phyloP scores from a whole-genome alignment of 2,888 invertebrate genomes.

The Deilephila elpenor region DNA sequence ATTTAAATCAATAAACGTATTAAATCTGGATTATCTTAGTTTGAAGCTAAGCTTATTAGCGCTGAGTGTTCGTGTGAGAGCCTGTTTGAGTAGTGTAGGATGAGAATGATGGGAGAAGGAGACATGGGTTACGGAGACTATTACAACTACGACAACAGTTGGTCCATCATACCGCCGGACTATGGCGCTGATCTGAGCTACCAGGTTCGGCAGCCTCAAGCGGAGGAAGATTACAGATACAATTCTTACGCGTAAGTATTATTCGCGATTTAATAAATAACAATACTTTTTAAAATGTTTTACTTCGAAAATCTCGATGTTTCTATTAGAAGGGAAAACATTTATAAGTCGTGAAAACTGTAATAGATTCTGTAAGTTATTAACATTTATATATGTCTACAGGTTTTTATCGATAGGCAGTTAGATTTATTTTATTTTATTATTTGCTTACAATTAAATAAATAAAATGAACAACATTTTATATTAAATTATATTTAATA shows the following conservation, averaged over 20 bases:
- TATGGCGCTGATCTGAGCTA: conserved; percentile 84
- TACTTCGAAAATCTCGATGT: not conserved
- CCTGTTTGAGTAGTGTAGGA: conserved; percentile 57
- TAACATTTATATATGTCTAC: too few species aligned
- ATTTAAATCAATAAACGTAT: conserved; percentile 51
- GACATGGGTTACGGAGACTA: conserved; percentile 84
- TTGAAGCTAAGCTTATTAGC: conserved; percentile 36
- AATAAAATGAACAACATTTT: too few species aligned
- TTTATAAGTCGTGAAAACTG: too few species aligned
- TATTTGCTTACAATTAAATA: too few species aligned
- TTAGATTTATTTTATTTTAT: too few species aligned
- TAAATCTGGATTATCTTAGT: conserved; percentile 38
- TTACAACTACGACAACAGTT: conserved; percentile 86
- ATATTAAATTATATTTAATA: too few species aligned
- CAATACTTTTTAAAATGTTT: not conserved
- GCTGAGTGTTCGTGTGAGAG: conserved; percentile 30
- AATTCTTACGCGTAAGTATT: conserved; percentile 85
- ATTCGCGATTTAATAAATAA: not conserved
- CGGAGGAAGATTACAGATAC: conserved; percentile 89
- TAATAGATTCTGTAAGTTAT: too few species aligned
- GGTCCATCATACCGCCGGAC: conserved; percentile 89
- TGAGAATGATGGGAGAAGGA: conserved; percentile 85
- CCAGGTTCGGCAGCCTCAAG: conserved; percentile 69
- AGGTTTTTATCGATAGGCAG: too few species aligned
- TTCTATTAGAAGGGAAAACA: not conserved